Percentiles rank a stretch among this genome's conserved stretches.
Evolutionary conservation across 1,140 invertebrate genomes (phyloP).

Genomic region (Pseudomyrmex dendroicus): DNA sequence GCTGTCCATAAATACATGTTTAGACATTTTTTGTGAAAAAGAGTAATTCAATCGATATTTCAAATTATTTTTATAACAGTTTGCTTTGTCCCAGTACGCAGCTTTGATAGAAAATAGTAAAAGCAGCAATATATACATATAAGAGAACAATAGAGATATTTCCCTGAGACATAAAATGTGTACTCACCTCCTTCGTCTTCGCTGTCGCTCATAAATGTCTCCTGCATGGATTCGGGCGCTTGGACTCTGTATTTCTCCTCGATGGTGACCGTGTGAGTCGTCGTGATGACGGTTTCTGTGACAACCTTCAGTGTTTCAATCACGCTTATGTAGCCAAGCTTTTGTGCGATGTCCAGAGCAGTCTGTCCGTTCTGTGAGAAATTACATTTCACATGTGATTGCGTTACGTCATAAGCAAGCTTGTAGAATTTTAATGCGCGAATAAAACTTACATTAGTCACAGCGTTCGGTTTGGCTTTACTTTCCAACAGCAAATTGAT

Average conservation of each 20-base stretch:
- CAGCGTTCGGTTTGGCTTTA: slow-evolving; percentile 97
- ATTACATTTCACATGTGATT: slow-evolving; percentile 5
- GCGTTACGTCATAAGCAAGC: no score
- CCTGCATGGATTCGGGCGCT: slow-evolving; percentile 99
- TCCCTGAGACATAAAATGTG: neutral
- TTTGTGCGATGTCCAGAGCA: slow-evolving; percentile 97
- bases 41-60: neutral
- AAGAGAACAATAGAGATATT: slow-evolving; percentile 9
- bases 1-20: slow-evolving; percentile 23
- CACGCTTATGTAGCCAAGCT: slow-evolving; percentile 98
- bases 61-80: slow-evolving; percentile 4
- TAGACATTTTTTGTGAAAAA: slow-evolving; percentile 20
- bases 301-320: slow-evolving; percentile 98
- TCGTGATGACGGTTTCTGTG: slow-evolving; percentile 95
- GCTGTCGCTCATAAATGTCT: slow-evolving; percentile 99
- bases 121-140: slow-evolving; percentile 11
- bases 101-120: slow-evolving; percentile 24
- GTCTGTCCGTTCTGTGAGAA: slow-evolving; percentile 96
- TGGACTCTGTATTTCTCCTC: slow-evolving; percentile 98
- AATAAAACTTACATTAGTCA: slow-evolving; percentile 93
- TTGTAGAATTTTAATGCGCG: neutral
- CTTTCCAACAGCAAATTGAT: slow-evolving; percentile 97
- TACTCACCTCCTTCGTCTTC: slow-evolving; percentile 98
- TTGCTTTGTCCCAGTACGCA: slow-evolving; percentile 14
- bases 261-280: slow-evolving; percentile 88